These are phyloP conservation scores for Furcifer pardalis DNA, from an alignment of 2,797 vertebrate genomes.

Conservation along the genomic window DNA sequence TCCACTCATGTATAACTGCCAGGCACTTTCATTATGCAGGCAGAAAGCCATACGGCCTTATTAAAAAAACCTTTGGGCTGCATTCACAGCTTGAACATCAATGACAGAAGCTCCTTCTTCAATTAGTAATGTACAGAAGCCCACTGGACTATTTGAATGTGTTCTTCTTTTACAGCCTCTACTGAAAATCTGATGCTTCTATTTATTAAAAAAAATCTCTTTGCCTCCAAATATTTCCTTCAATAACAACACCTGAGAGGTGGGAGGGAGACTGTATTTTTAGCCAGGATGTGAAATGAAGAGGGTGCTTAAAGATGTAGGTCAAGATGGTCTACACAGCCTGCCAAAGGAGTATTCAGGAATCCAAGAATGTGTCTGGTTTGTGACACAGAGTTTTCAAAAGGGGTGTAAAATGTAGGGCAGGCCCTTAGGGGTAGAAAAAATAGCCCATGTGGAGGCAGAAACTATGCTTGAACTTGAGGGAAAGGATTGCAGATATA, in stretches of 20 bases:
- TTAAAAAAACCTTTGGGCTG: conserved; percentile 11
- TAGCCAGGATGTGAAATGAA: conserved; percentile 8
- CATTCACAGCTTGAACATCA: conserved; percentile 11
- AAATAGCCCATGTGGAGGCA: background rate
- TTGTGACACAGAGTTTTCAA: background rate
- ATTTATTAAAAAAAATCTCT: background rate
- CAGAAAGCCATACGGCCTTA: conserved; percentile 7
- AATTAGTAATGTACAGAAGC: background rate
- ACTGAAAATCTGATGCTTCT: background rate
- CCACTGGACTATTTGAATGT: background rate
- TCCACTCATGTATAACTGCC: background rate
- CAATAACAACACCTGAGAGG: background rate
- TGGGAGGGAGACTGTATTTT: background rate
- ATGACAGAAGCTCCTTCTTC: conserved; percentile 3
- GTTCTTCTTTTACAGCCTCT: background rate
- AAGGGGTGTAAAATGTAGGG: background rate
- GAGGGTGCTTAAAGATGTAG: conserved; percentile 4
- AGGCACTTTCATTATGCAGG: conserved; percentile 13
- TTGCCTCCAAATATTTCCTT: background rate
- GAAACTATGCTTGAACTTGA: background rate
- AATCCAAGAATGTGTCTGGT: background rate
- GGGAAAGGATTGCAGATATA: background rate
- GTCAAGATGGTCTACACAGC: background rate
- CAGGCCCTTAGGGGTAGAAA: background rate
- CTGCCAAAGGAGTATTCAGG: background rate